phyloP scores from a whole-genome alignment of 2,888 invertebrate species.

The Lordiphosa fenestrarum region DNA sequence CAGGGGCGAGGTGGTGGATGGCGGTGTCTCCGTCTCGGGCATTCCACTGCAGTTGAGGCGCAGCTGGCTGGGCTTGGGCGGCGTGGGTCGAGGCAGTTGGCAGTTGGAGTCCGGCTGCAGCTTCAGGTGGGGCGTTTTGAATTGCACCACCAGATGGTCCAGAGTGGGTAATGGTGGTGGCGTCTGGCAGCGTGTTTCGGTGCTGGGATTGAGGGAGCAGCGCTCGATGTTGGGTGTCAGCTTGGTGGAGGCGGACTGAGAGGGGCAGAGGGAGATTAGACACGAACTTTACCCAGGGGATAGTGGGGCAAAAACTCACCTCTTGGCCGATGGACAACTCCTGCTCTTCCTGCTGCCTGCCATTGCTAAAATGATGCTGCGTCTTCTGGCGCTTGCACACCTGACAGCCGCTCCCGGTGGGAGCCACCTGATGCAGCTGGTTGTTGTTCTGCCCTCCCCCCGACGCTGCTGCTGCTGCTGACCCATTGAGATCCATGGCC shows the following conservation, averaged over 20 bases:
- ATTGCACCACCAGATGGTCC: constrained; percentile 49
- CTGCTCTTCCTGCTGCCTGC: constrained; percentile 10
- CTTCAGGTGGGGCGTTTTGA: constrained; percentile 71
- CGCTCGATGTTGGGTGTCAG: constrained; percentile 71
- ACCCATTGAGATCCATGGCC: constrained; percentile 31
- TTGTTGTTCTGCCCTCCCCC: constrained; percentile 40
- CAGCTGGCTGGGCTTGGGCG: constrained; percentile 53
- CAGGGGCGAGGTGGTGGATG: constrained; percentile 48
- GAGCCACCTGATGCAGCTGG: constrained; percentile 2
- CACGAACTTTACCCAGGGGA: neutral
- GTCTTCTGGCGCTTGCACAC: constrained; percentile 80
- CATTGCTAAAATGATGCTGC: constrained; percentile 73
- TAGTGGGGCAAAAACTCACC: neutral
- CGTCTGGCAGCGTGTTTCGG: constrained; percentile 45
- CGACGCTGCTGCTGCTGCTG: neutral
- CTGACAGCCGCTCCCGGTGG: constrained; percentile 71
- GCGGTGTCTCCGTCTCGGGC: constrained; percentile 49
- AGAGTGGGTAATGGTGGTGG: constrained; percentile 38
- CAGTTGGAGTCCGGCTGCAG: constrained; percentile 31
- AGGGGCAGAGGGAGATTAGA: constrained; percentile 22
- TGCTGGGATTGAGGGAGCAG: constrained; percentile 41
- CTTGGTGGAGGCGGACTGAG: constrained; percentile 51
- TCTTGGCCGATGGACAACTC: constrained; percentile 9
- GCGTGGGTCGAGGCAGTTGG: constrained; percentile 26
- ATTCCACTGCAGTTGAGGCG: constrained; percentile 43